Evolutionary conservation across 2,888 invertebrate genomes (phyloP), one percentile per base, ranked within the genome.

Genomic region (Megamerina dolium): DNA sequence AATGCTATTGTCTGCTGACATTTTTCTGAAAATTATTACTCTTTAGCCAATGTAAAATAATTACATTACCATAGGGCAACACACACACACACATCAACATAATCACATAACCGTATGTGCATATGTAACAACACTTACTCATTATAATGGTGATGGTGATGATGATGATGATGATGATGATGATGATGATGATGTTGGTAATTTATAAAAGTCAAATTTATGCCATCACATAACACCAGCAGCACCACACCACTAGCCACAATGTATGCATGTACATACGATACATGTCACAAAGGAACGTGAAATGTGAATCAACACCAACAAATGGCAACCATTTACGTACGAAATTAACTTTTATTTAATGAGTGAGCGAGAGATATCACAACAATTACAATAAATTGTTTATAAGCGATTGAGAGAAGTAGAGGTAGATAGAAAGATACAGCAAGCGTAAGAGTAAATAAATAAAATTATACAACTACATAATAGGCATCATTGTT

Each of bases 151-250:
- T 4, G 20, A 3, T 16, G 33, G 18, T 16, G 20, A 5, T 18
- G 18, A 16, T 18, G 20, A 8, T 33, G 33, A 18, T 17, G 10
- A 12, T 30, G 10, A 20, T 18, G n/a, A 18, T 34, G n/a, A n/a
- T 4, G 21, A 34, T 34, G 20, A 35, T 23, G 2, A 4, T 37
- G 18, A 13, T 17, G 26, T 2, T 27, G 13, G 14, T 16, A 31
- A 31, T 31, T 31, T 31, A 31, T 31, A 14, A 31, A 31, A 31
- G 31, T 31, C 31, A 31, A 31, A 31, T 31, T 31, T 31, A 31
- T 31, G 31, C 6, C 31, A 31, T n/a, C n/a, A n/a, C n/a, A n/a
- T n/a, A n/a, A n/a, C n/a, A n/a, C n/a, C n/a, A n/a, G n/a, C n/a
- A n/a, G n/a, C n/a, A n/a, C n/a, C n/a, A n/a, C n/a, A n/a, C n/a